These are phyloP conservation scores for Porites divaricata DNA, from an alignment of 92 coral and sea anemone species.

Conservation along the genomic window DNA sequence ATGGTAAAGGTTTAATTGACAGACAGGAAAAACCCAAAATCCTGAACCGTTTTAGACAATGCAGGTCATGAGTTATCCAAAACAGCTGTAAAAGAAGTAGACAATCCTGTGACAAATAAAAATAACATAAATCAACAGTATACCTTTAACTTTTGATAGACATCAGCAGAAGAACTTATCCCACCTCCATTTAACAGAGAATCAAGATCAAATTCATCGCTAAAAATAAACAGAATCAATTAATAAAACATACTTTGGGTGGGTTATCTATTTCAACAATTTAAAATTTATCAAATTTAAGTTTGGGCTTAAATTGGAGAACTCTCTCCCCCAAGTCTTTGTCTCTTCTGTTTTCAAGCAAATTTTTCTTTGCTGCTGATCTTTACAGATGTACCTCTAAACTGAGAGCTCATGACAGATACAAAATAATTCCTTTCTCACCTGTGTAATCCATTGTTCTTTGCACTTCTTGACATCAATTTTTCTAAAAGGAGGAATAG, in stretches of 20 bases:
- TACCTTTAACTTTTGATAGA: conserved; percentile 83
- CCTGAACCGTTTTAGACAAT: too few relatives aligned
- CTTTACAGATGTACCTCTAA: too few relatives aligned
- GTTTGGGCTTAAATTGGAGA: too few relatives aligned
- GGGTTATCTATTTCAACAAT: too few relatives aligned
- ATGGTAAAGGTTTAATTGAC: too few relatives aligned
- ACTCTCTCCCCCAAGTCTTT: too few relatives aligned
- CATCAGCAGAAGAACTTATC: conserved; percentile 77
- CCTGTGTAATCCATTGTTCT: not conserved
- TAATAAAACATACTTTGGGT: not conserved
- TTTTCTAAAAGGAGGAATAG: not conserved
- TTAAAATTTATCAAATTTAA: too few relatives aligned
- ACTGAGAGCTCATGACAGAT: not conserved
- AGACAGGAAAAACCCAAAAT: too few relatives aligned
- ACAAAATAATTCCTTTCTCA: not conserved
- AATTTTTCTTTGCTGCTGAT: too few relatives aligned
- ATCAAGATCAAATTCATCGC: conserved; percentile 70
- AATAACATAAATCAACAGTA: not conserved
- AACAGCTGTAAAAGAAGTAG: not conserved
- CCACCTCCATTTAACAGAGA: conserved; percentile 66
- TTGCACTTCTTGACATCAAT: not conserved
- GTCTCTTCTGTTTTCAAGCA: too few relatives aligned
- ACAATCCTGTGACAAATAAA: not conserved
- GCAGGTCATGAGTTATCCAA: too few relatives aligned
- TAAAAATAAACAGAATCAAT: not conserved